These are phyloP conservation scores for Microtus agrestis DNA, from an alignment of 2,797 vertebrate genomes.

Conservation along the genomic window DNA sequence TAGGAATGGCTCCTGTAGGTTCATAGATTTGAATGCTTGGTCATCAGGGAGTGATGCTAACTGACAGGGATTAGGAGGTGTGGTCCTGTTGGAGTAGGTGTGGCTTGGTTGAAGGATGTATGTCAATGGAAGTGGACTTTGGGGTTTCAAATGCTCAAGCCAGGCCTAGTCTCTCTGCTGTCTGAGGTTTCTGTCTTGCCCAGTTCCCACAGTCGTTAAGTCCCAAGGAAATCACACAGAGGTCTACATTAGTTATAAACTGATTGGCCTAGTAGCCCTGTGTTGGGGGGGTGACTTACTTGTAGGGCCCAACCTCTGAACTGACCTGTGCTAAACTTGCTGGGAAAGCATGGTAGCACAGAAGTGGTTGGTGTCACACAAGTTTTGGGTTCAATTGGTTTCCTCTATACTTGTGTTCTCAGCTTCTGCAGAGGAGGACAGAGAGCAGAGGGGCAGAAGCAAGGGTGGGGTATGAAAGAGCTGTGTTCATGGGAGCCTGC, in stretches of 20 bases:
- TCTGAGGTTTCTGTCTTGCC: too few species aligned
- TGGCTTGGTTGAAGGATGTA: background rate
- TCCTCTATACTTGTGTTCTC: background rate
- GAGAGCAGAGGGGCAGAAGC: fast-evolving
- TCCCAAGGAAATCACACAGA: too few species aligned
- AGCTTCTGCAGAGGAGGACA: background rate
- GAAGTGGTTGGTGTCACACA: fast-evolving
- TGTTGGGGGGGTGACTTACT: background rate
- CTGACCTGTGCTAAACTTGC: background rate
- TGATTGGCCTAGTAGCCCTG: too few species aligned
- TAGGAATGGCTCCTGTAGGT: background rate
- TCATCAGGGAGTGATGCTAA: background rate
- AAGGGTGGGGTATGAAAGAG: background rate
- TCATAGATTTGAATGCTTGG: background rate
- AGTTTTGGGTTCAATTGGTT: background rate
- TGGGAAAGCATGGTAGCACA: background rate
- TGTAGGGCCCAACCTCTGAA: fast-evolving
- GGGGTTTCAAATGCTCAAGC: background rate
- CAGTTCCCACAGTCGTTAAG: too few species aligned
- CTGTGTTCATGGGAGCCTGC: background rate
- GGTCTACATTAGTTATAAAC: too few species aligned
- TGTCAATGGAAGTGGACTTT: background rate
- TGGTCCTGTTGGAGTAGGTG: background rate
- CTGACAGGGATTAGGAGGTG: background rate
- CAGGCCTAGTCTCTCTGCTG: too few species aligned